A percentile compares a stretch with the other conserved stretches of the same genome.
These are phyloP conservation scores for Dinothrombium tinctorium DNA, from an alignment of 1,140 invertebrate species.

Conservation along the genomic window DNA sequence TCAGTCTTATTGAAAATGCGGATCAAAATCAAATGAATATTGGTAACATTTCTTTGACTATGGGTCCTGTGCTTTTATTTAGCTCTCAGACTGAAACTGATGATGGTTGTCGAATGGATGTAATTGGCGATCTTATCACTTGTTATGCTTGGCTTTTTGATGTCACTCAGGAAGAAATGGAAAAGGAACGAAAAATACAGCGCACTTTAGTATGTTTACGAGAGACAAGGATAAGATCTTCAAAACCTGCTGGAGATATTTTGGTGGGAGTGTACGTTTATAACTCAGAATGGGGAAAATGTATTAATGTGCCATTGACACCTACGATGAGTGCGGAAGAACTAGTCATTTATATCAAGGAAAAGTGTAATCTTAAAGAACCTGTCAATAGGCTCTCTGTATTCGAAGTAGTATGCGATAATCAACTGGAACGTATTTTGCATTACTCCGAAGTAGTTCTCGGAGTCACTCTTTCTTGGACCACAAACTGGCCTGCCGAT, in stretches of 20 bases:
- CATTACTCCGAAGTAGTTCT: conserved; percentile 51
- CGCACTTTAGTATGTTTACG: conserved; percentile 13
- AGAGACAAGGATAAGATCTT: conserved; percentile 6
- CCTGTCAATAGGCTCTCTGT: conserved; percentile 32
- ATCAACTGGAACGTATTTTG: conserved; percentile 40
- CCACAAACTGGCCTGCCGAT: conserved; percentile 48
- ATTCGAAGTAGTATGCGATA: conserved; percentile 46
- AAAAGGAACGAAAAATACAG: conserved; percentile 14
- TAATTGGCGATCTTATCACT: conserved; percentile 39
- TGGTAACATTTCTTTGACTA: conserved; percentile 53
- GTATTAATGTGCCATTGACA: conserved; percentile 25
- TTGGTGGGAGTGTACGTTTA: conserved; percentile 14
- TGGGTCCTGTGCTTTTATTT: conserved; percentile 56
- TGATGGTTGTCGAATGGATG: conserved; percentile 23
- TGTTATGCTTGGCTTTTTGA: conserved; percentile 34
- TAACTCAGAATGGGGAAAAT: conserved; percentile 10
- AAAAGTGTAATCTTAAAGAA: conserved; percentile 31
- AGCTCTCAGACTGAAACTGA: conserved; percentile 24
- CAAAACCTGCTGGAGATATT: conserved; percentile 12
- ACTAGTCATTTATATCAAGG: conserved; percentile 28
- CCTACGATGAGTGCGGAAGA: conserved; percentile 45
- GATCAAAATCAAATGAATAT: conserved; percentile 49
- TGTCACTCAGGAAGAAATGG: conserved; percentile 19
- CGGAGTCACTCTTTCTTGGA: conserved; percentile 42
- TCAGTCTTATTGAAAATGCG: conserved; percentile 42